Evolutionary conservation across 2,888 invertebrate species (phyloP).

Genomic region (Iselma pallidipennis): DNA sequence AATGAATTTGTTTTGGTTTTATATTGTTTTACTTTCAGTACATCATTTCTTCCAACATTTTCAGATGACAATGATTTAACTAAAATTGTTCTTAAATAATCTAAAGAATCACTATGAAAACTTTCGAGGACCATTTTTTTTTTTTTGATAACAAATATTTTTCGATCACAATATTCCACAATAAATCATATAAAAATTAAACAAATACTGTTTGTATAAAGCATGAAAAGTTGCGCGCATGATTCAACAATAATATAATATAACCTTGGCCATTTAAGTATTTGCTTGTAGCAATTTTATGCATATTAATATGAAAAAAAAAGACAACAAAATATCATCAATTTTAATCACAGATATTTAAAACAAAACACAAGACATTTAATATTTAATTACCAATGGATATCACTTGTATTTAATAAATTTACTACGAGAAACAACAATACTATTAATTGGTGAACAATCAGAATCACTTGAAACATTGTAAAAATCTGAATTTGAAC

Average conservation of each 20-base stretch:
- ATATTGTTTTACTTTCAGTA: conserved; percentile 38
- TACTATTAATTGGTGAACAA: not conserved
- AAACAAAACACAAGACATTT: no score
- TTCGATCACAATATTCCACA: conserved; percentile 8
- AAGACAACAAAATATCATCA: not conserved
- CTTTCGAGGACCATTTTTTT: conserved; percentile 32
- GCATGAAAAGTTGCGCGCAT: conserved; percentile 31
- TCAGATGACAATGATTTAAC: conserved; percentile 62
- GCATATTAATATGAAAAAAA: conserved; percentile 17
- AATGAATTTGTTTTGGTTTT: conserved; percentile 18
- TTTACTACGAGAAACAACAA: not conserved
- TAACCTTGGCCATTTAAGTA: conserved; percentile 36
- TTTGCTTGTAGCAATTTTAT: conserved; percentile 25
- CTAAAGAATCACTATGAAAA: conserved; percentile 56
- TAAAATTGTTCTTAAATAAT: conserved; percentile 61
- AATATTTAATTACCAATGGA: not conserved
- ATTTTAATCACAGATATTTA: not conserved
- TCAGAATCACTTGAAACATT: not conserved
- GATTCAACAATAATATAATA: conserved; percentile 20
- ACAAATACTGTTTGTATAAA: conserved; percentile 5
- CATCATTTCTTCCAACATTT: conserved; percentile 60
- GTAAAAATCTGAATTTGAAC: not conserved
- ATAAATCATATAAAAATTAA: conserved; percentile 5
- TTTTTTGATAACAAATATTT: not conserved
- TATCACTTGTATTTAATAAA: not conserved